phyloP scores from a whole-genome alignment of 2,797 vertebrate species.

The Urosaurus nigricauda region DNA sequence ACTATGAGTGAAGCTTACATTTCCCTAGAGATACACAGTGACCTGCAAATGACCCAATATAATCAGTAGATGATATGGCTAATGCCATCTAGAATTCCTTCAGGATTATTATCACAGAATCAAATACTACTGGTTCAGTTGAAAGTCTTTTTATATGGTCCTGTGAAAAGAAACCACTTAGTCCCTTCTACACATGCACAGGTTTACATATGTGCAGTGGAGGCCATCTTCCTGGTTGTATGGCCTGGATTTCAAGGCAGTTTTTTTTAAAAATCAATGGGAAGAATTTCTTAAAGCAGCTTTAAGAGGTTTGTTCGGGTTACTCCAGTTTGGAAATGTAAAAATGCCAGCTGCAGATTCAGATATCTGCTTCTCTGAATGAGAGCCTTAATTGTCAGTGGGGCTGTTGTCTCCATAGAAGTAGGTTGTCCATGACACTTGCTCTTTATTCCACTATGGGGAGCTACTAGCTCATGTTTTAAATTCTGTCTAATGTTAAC shows the following conservation, averaged over 20 bases:
- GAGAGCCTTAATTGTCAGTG: neutral
- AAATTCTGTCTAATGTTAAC: slow-evolving; percentile 3
- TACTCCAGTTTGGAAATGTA: neutral
- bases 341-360: neutral
- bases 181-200: neutral
- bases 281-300: neutral
- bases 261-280: neutral
- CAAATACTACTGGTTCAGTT: neutral
- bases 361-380: neutral
- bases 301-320: neutral
- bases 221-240: neutral
- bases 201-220: neutral
- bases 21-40: neutral
- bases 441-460: slow-evolving; percentile 37
- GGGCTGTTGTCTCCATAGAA: neutral
- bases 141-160: neutral
- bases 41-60: slow-evolving; percentile 18
- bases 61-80: neutral
- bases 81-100: slow-evolving; percentile 13
- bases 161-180: neutral
- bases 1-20: neutral
- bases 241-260: too few species aligned
- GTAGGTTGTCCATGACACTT: slow-evolving; percentile 16
- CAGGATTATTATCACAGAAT: neutral
- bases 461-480: slow-evolving; percentile 25